These are phyloP conservation scores for Liopterus haemorrhoidalis DNA, from an alignment of 2,888 invertebrate species.

Conservation along the genomic window DNA sequence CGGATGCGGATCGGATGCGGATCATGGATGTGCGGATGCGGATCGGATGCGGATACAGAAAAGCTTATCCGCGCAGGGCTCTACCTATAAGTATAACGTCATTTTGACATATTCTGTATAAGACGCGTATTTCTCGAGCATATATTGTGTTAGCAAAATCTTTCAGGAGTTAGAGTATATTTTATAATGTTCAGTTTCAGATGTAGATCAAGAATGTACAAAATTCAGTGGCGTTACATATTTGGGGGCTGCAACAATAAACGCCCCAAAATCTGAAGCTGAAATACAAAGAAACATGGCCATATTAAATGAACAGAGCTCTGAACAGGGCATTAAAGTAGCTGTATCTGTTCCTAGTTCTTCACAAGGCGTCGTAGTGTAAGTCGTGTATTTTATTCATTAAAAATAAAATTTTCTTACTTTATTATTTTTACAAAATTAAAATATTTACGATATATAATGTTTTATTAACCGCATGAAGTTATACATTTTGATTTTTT, in stretches of 20 bases:
- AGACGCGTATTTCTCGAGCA: too few species aligned
- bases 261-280: conserved; percentile 84
- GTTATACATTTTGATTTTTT: too few species aligned
- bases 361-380: conserved; percentile 91
- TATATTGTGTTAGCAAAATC: too few species aligned
- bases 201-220: conserved; percentile 82
- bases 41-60: too few species aligned
- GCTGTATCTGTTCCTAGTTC: conserved; percentile 88
- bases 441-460: too few species aligned
- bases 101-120: too few species aligned
- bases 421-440: conserved; percentile 10
- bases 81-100: too few species aligned
- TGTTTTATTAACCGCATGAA: too few species aligned
- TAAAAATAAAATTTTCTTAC: too few species aligned
- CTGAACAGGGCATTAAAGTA: conserved; percentile 73
- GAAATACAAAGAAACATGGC: conserved; percentile 93
- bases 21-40: too few species aligned
- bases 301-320: conserved; percentile 75
- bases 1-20: too few species aligned
- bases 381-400: conserved; percentile 52
- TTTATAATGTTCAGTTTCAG: conserved; percentile 55
- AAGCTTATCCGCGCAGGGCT: too few species aligned
- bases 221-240: conserved; percentile 91
- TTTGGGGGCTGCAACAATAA: conserved; percentile 84
- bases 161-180: conserved; percentile 3